Conservation (phyloP, 2,888 invertebrate genomes). For the Perdita meconis region DNA sequence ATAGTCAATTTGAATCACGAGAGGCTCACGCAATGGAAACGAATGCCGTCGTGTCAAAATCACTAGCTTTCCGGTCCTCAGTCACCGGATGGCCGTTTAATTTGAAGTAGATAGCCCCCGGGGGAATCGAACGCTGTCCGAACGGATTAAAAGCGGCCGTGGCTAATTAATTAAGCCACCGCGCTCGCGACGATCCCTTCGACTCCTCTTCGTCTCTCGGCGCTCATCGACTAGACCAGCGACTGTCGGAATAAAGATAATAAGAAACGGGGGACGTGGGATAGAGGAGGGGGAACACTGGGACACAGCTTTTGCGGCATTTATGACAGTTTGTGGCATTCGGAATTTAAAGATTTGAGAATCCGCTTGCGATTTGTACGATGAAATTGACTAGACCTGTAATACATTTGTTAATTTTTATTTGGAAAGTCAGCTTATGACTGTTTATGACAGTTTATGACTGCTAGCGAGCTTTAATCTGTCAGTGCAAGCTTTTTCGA, state of each 20-base stretch:
- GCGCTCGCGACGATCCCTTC: constrained; percentile 29
- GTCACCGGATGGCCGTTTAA: not conserved
- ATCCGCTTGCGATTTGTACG: not conserved
- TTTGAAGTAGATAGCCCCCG: constrained; percentile 7
- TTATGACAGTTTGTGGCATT: not conserved
- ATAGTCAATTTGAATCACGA: constrained; percentile 24
- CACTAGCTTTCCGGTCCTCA: not conserved
- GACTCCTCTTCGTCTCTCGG: constrained; percentile 45
- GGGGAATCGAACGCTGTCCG: constrained; percentile 26
- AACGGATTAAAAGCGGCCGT: constrained; percentile 39
- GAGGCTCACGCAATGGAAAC: constrained; percentile 11
- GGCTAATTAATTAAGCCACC: constrained; percentile 58
- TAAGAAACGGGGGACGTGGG: constrained; percentile 1
- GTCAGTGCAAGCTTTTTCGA: not conserved
- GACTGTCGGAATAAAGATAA: constrained; percentile 22
- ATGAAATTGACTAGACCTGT: not conserved
- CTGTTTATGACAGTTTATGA: not conserved
- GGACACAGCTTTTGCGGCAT: constrained; percentile 3
- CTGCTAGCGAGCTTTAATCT: not conserved
- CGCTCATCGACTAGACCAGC: constrained; percentile 45
- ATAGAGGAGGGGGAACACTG: not conserved
- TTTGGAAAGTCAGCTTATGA: not conserved
- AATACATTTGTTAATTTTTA: not conserved
- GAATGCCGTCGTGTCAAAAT: not conserved
- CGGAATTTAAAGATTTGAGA: not conserved